These are phyloP conservation scores for Cecropterus lyciades DNA, from an alignment of 1,140 invertebrate species.

Conservation along the genomic window DNA sequence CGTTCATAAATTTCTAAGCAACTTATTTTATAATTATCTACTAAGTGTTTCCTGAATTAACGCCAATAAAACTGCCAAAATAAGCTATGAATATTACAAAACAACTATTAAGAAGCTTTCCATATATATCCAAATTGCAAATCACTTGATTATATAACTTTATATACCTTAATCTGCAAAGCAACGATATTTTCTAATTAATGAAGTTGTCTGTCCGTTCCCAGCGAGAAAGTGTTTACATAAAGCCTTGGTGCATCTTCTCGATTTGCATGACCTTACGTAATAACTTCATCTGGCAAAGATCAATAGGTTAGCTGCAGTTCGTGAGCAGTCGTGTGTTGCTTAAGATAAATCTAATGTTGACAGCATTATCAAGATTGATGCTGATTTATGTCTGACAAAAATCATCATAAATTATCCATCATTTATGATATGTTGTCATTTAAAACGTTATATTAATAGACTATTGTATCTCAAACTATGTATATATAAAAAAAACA, in stretches of 20 bases:
- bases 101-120: too few relatives aligned
- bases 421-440: conserved; percentile 8
- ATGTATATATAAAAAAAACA: too few relatives aligned
- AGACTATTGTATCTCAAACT: too few relatives aligned
- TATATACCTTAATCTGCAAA: background rate
- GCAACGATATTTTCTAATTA: conserved; percentile 27
- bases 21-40: too few relatives aligned
- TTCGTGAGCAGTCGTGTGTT: conserved; percentile 46
- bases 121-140: too few relatives aligned
- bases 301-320: conserved; percentile 60
- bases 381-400: conserved; percentile 23
- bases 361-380: conserved; percentile 35
- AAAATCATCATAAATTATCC: conserved; percentile 20
- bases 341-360: conserved; percentile 32
- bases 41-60: too few relatives aligned
- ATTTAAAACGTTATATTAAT: too few relatives aligned
- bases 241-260: conserved; percentile 61
- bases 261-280: conserved; percentile 63
- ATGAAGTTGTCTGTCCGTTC: conserved; percentile 41
- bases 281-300: conserved; percentile 66
- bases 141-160: too few relatives aligned
- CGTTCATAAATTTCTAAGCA: too few relatives aligned
- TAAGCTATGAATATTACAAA: too few relatives aligned
- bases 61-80: too few relatives aligned
- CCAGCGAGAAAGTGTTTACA: conserved; percentile 69